phyloP scores from a whole-genome alignment of 2,797 vertebrate species.

The Sebastes elongatus region DNA sequence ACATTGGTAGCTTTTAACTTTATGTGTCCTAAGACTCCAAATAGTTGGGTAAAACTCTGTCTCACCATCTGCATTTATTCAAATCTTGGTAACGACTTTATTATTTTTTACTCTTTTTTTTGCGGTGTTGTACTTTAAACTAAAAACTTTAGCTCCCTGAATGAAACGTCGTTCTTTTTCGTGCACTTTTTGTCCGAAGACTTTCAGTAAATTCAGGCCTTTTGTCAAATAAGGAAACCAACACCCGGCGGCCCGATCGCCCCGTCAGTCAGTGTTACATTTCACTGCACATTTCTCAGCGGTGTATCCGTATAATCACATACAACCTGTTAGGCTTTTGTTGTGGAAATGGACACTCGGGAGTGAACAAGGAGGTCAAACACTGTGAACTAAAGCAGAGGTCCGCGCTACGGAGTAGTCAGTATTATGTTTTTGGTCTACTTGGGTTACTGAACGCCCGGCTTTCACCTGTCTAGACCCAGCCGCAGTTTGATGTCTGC shows the following conservation, averaged over 20 bases:
- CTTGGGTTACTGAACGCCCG: constrained; percentile 67
- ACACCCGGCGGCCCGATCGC: constrained; percentile 28
- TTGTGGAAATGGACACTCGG: constrained; percentile 73
- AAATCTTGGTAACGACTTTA: not conserved
- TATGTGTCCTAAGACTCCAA: not conserved
- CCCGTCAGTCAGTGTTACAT: constrained; percentile 58
- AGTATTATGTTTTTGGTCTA: constrained; percentile 61
- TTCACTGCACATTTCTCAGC: constrained; percentile 57
- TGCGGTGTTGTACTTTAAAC: not conserved
- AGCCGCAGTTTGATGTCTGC: constrained; percentile 43
- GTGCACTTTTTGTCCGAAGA: not conserved
- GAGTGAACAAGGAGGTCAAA: constrained; percentile 73
- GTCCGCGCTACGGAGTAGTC: constrained; percentile 30
- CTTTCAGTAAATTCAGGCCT: not conserved
- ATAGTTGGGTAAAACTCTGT: not conserved
- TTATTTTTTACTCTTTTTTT: not conserved
- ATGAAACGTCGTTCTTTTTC: not conserved
- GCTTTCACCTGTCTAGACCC: constrained; percentile 74
- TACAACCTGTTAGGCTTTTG: constrained; percentile 69
- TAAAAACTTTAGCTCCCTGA: not conserved
- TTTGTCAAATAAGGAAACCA: constrained; percentile 54
- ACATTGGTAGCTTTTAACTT: constrained; percentile 20
- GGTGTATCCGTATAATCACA: constrained; percentile 60
- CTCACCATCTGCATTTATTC: constrained; percentile 30
- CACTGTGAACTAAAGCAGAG: constrained; percentile 66